Evolutionary conservation across 2,113 vertebrate genomes (phyloP).

Genomic region (Leptobrachium leishanense): DNA sequence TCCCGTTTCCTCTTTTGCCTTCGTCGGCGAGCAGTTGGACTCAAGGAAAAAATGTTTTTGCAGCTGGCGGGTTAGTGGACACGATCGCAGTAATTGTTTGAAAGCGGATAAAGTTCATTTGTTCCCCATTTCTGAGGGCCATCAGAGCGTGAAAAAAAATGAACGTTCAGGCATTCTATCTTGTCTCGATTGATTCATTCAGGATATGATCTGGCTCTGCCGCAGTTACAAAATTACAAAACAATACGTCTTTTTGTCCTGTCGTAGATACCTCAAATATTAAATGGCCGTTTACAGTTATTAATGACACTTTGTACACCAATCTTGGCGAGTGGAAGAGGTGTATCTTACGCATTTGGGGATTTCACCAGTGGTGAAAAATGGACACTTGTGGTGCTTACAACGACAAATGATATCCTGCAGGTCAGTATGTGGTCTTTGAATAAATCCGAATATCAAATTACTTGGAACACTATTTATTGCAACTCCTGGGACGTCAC

Average conservation of each 20-base stretch:
- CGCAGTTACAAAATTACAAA: background rate
- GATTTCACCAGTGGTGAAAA: no score
- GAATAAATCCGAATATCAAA: no score
- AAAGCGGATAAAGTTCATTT: slow-evolving; percentile 33
- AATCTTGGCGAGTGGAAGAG: background rate
- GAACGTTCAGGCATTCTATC: slow-evolving; percentile 14
- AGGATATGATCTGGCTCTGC: background rate
- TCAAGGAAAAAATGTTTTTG: slow-evolving; percentile 21
- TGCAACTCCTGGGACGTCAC: no score
- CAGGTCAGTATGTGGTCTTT: no score
- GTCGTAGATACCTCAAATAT: background rate
- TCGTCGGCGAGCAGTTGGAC: background rate
- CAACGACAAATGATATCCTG: no score
- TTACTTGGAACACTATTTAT: no score
- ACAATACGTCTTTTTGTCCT: background rate
- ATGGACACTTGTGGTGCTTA: no score
- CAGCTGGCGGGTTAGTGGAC: slow-evolving; percentile 11
- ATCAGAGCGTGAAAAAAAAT: slow-evolving; percentile 17
- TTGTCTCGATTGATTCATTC: slow-evolving; percentile 28
- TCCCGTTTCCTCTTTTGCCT: slow-evolving; percentile 11
- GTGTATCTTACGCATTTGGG: no score
- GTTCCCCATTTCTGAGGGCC: slow-evolving; percentile 32
- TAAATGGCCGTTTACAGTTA: background rate
- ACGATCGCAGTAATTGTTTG: slow-evolving; percentile 19
- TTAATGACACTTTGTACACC: background rate